Evolutionary conservation across 1,140 invertebrate genomes (phyloP), one percentile per base, ranked within the genome.

Genomic region (Drosophila busckii): DNA sequence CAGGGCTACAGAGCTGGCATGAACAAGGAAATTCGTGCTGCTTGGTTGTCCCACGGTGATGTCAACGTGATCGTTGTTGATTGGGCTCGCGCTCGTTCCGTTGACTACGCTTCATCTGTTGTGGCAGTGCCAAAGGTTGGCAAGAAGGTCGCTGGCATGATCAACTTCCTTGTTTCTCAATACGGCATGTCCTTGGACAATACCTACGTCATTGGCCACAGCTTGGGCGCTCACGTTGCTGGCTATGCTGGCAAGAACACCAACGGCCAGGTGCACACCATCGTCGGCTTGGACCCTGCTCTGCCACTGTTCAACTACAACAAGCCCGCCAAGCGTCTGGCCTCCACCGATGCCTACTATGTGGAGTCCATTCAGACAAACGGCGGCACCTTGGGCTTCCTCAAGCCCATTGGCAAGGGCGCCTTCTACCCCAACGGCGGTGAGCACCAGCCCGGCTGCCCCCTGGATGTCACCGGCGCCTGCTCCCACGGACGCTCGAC

Each of bases 61-160:
- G 84, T 49, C 42, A 86, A 87, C 40, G 89, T 89, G 12, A 90
- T 94, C 50, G 85, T 89, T 13, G 88, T 94, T 0, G 91, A 93
- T 56, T 94, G 93, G 93, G 89, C 87, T 4, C 70, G 87, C 2
- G 84, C 82, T 25, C 62, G 71, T 7, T 87, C 88, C 23, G 73
- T 89, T 2, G 90, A 90, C 28, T 90, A 90, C 13, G 63, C 88
- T 5, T 86, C 88, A 16, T 89, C 91, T 0, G 65, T 70, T 1
- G 16, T 62, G 28, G 65, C 80, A 48, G 87, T 89, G 0, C n/a
- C 41, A 8, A 46, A 40, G 8, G 73, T 88, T 16, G 86, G 84
- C 32, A 67, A 65, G 32, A 61, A 85, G 26, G 82, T 89, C 1
- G 76, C 80, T 13, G 10, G 8, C 4, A 65, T 89, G 67, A 64